These are phyloP conservation scores for Dreissena rostriformis DNA, from an alignment of 1,140 invertebrate genomes.

Conservation along the genomic window DNA sequence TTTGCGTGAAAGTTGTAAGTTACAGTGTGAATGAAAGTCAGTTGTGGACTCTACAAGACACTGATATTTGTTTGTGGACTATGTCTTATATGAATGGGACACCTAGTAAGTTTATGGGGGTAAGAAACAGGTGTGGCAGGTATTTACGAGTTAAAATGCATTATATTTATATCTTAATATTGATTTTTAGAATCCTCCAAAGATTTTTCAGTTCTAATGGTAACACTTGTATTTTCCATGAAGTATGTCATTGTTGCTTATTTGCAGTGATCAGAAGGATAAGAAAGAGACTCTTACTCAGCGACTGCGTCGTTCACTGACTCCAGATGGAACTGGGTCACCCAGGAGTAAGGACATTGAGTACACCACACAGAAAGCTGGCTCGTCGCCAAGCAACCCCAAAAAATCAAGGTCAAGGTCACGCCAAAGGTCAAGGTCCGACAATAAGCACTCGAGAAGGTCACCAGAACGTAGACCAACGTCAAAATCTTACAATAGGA, in stretches of 20 bases:
- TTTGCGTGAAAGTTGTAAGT: too few species aligned
- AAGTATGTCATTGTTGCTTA: too few species aligned
- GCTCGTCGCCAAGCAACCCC: too few species aligned
- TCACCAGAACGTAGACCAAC: neutral
- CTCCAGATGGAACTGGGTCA: conserved; percentile 16
- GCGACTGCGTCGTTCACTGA: conserved; percentile 29
- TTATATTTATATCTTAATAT: neutral
- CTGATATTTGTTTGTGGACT: too few species aligned
- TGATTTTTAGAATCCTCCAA: too few species aligned
- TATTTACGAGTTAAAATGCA: too few species aligned
- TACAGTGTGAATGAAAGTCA: too few species aligned
- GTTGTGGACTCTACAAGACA: too few species aligned
- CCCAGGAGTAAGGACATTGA: conserved; percentile 24
- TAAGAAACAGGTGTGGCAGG: neutral
- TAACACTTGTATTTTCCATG: too few species aligned
- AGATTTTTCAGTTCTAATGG: too few species aligned
- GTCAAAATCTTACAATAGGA: neutral
- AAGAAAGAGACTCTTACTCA: conserved; percentile 35
- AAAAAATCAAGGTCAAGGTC: conserved; percentile 1
- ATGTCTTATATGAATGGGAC: too few species aligned
- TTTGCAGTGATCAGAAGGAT: conserved; percentile 24
- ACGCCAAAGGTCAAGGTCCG: neutral
- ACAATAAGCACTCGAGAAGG: neutral
- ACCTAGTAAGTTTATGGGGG: neutral
- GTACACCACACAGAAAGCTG: neutral